Base-by-base conservation (phyloP, 2,888 invertebrate species). In the Lobophora halterata region DNA sequence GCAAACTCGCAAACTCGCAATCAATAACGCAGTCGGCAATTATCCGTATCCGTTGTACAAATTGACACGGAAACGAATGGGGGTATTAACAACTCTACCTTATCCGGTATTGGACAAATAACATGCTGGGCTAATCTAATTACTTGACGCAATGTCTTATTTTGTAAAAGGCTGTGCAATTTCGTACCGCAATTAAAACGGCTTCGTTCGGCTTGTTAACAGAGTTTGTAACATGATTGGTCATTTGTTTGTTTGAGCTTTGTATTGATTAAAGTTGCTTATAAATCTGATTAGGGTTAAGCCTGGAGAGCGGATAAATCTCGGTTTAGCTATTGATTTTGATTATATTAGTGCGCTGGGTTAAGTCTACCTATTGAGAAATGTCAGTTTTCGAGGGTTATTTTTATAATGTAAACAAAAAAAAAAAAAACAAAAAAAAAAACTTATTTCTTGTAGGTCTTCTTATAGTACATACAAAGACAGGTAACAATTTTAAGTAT, bases 111-210 rank as follows among this genome's bases (percentile, higher is more conserved):
- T 37, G 37, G 29, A 25, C 64, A 71, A 71, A 71, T 71, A 75
- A 69, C 77, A 67, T 68, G 71, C 74, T 76, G 77, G 29, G 78
- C 65, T 82, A 82, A 83, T 82, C 82, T 82, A 82, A 82, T 83
- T 82, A 83, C 75, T 80, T 83, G 81, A 69, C 79, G 66, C 80
- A 79, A 83, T 75, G 81, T 82, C 83, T 83, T 82, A 80, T 79
- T n/a, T 83, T 77, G 79, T 78, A 71, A 40, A 24, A 29, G 27
- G 25, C 39, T 23, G 25, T 19, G 28, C 31, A 32, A 30, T 43
- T 39, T 78, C 74, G 78, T 80, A 73, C 68, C 55, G 72, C 78
- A 78, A 81, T 79, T 80, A 79, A 73, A 65, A 54, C 56, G 55
- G 68, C 59, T 67, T 63, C 65, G 70, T 63, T 67, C 59, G 61